Base-by-base conservation (phyloP, 1,140 invertebrate species). In the Drosophila nigromelanica region DNA sequence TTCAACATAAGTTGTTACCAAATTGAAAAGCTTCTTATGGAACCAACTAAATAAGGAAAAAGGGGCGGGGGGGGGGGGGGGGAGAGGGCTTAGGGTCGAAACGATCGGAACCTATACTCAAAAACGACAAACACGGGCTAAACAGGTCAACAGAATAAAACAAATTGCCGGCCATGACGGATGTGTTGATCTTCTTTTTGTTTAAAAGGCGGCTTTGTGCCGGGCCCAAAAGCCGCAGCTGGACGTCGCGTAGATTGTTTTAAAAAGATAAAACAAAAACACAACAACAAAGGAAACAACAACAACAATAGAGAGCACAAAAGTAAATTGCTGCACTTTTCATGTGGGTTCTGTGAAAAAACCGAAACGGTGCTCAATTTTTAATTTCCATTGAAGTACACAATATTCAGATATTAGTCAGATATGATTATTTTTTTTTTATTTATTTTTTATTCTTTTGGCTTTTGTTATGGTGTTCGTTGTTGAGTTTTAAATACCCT, bases 131-230 rank as follows among this genome's bases (percentile, higher is more conserved):
- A 43, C n/a, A 30, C 2, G 48, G 27, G 2, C 8, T 8, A 6
- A 52, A 35, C n/a, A 55, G 27, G 27, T 45, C 56, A 18, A 69
- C 50, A 66, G 51, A 69, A 68, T 48, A 45, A 59, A 82, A 58
- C 55, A 72, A 82, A 79, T 82, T 79, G 76, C 60, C 69, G 66
- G 71, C 71, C 79, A 59, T 82, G 80, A 83, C 80, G 82, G 60
- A 82, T 82, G 72, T 52, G 74, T 62, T 62, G 80, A 80, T 80
- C 68, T 73, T 73, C 21, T 71, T 64, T 35, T 35, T 35, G 33
- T 35, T 35, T 7, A 39, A 59, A 59, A 35, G 11, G 42, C 73
- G 56, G 56, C 74, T 55, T 58, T 50, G 45, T 47, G 21, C 54
- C 52, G 39, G 27, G 27, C 40, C 40, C 55, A 27, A 45, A 58